These are phyloP conservation scores for Calidris pugnax DNA, from an alignment of 2,113 vertebrate species.

Conservation along the genomic window DNA sequence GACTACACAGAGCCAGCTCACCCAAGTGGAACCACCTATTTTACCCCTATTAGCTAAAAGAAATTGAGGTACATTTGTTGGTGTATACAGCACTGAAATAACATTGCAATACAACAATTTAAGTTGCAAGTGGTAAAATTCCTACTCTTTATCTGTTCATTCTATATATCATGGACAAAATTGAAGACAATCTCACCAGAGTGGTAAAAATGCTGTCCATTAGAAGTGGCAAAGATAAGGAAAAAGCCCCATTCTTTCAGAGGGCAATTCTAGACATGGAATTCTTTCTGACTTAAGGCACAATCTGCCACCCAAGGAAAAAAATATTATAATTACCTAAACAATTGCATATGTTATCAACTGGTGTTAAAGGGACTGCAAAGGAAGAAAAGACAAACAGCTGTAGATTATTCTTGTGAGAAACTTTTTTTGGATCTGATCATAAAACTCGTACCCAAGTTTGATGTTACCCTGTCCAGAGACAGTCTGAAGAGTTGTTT, in stretches of 20 bases:
- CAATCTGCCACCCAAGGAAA: neutral
- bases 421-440: neutral
- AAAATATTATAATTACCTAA: neutral
- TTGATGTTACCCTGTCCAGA: neutral
- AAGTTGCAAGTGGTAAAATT: neutral
- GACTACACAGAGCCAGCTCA: neutral
- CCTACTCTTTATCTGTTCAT: neutral
- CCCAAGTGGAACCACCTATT: neutral
- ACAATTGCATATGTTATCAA: neutral
- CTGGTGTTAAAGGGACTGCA: neutral
- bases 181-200: neutral
- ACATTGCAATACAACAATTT: neutral
- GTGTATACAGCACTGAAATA: neutral
- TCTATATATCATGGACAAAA: neutral
- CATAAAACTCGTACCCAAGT: neutral
- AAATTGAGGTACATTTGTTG: neutral
- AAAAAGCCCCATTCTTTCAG: neutral
- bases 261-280: neutral
- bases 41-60: neutral
- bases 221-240: neutral
- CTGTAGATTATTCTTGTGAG: neutral
- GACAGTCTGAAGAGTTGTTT: neutral
- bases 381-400: neutral
- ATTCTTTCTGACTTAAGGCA: neutral
- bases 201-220: neutral